phyloP scores from a whole-genome alignment of 2,113 vertebrate genomes.

The Thunnus maccoyii region DNA sequence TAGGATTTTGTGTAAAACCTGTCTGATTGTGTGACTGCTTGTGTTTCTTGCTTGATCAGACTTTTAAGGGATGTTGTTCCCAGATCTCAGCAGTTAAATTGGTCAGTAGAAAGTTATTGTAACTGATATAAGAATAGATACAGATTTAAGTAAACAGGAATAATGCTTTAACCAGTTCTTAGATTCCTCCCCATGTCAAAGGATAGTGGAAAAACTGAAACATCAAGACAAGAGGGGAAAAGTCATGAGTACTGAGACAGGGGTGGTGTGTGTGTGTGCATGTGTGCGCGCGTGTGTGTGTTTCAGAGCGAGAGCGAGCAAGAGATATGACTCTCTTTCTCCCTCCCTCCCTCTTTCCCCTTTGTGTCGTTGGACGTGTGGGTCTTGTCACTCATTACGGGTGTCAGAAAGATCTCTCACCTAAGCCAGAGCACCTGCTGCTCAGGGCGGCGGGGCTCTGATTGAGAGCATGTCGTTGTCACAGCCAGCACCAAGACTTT shows the following conservation, averaged over 20 bases:
- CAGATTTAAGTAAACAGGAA: not conserved
- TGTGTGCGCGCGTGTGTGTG: not conserved
- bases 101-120: not conserved
- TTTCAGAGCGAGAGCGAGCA: not conserved
- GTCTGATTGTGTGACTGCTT: not conserved
- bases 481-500: slow-evolving; percentile 33
- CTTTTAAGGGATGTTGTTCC: not conserved
- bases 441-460: slow-evolving; percentile 14
- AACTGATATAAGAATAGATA: not conserved
- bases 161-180: not conserved
- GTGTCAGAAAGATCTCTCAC: slow-evolving; percentile 66
- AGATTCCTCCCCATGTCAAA: not conserved
- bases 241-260: not conserved
- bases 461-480: slow-evolving; percentile 29
- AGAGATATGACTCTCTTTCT: not conserved
- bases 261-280: not conserved
- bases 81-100: not conserved
- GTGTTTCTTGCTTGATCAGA: not conserved
- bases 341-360: not conserved
- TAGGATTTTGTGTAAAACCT: too few relatives aligned
- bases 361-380: slow-evolving; percentile 26
- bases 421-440: slow-evolving; percentile 58
- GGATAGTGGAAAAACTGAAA: not conserved
- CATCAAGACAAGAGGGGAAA: too few relatives aligned
- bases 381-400: slow-evolving; percentile 63